Evolutionary conservation across 2,113 vertebrate genomes (phyloP), one percentile per base, ranked within the genome.

Genomic region (Anguilla rostrata): DNA sequence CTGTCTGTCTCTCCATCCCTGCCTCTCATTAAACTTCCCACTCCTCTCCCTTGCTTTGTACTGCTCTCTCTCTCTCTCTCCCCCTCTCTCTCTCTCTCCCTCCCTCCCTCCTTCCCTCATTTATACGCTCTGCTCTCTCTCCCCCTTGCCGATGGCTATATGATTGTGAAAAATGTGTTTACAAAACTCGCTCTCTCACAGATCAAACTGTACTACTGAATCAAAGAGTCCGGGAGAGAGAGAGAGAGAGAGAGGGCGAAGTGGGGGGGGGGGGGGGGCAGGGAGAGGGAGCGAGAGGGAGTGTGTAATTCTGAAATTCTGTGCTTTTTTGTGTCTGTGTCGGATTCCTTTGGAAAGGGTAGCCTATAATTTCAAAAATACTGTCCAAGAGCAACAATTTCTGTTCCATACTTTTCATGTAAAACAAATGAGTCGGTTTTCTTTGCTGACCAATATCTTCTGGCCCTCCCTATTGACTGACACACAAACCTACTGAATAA

Each of bases 101-200:
- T 71, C 85, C 86, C 39, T 86, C 79, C 46, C 18, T 87, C 94
- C 92, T 93, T 91, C 93, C 91, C 94, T 88, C 89, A 87, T 90
- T 90, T 95, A 93, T 93, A 92, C 91, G 91, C 92, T 93, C 93
- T 91, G 93, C 92, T 91, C 93, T 93, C 94, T 95, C 94, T 83
- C 81, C 81, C 95, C 93, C 92, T 96, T 95, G 95, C 95, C 95
- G 90, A 92, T 95, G 95, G 95, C 95, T 95, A 95, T 95, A 95
- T 96, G 95, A 94, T 95, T 94, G 95, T 94, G 95, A 96, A 95
- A 95, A 95, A 95, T 96, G 95, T 96, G 95, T 96, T 96, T 96
- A 96, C 95, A 96, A 96, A 96, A 95, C 95, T 96, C 94, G 93
- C 95, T 95, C 95, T 94, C 94, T 93, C 93, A 75, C 94, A 96